These are phyloP conservation scores for Brachycybe producta DNA, from an alignment of 2,888 invertebrate genomes.

Conservation along the genomic window DNA sequence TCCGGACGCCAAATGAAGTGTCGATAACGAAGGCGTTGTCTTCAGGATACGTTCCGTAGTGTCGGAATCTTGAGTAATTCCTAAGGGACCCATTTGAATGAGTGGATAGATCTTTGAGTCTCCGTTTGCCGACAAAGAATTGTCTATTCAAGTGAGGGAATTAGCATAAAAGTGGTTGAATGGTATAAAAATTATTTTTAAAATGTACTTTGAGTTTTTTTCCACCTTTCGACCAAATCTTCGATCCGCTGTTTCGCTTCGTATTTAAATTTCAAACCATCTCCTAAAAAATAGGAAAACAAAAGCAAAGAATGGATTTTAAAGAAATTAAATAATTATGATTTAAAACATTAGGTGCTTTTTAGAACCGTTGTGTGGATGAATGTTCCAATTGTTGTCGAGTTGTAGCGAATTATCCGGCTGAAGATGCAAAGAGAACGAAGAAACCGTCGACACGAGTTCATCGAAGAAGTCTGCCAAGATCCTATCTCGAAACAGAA, in stretches of 20 bases:
- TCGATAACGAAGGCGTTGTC: slow-evolving; percentile 26
- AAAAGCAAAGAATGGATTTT: not conserved
- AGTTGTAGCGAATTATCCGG: slow-evolving; percentile 34
- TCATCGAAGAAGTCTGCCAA: slow-evolving; percentile 70
- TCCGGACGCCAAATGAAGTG: slow-evolving; percentile 65
- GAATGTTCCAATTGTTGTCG: slow-evolving; percentile 41
- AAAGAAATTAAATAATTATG: not conserved
- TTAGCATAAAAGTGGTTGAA: slow-evolving; percentile 1
- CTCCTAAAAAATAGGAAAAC: slow-evolving; percentile 31
- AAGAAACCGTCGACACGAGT: slow-evolving; percentile 52
- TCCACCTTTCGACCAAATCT: slow-evolving; percentile 10
- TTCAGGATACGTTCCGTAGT: slow-evolving; percentile 29
- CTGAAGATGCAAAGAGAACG: slow-evolving; percentile 47
- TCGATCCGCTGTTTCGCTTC: slow-evolving; percentile 36
- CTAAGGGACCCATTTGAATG: slow-evolving; percentile 87
- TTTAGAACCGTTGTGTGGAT: slow-evolving; percentile 48
- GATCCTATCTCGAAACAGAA: slow-evolving; percentile 64
- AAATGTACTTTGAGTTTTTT: not conserved
- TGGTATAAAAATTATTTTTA: not conserved
- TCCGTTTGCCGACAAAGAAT: slow-evolving; percentile 7
- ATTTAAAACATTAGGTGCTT: not conserved
- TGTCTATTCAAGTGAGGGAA: slow-evolving; percentile 7
- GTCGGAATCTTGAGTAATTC: slow-evolving; percentile 56
- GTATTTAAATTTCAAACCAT: slow-evolving; percentile 41
- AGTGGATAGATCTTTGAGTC: slow-evolving; percentile 86